Percentiles rank a stretch among this genome's conserved stretches.
Evolutionary conservation across 2,888 invertebrate genomes (phyloP).

Genomic region (Tanytarsus gracilentus): DNA sequence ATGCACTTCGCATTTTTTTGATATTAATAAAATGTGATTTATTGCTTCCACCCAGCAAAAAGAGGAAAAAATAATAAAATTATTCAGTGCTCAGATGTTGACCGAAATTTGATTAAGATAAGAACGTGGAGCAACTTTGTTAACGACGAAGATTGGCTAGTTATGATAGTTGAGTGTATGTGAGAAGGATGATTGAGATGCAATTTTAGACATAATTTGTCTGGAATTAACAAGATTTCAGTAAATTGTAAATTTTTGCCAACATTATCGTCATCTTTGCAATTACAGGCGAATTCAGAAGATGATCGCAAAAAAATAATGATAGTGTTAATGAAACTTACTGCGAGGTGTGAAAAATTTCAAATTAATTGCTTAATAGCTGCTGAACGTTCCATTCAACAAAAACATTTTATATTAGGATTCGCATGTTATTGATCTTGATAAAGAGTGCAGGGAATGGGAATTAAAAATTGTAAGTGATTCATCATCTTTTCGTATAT

Average conservation of each 20-base stretch:
- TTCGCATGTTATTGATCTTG: neutral
- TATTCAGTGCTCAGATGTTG: neutral
- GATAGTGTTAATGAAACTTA: neutral
- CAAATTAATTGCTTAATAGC: conserved; percentile 20
- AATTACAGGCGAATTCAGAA: too few relatives aligned
- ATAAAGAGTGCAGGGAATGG: neutral
- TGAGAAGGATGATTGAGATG: too few relatives aligned
- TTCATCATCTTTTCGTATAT: neutral
- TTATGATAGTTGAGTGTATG: too few relatives aligned
- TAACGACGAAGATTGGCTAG: neutral
- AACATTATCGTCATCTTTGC: too few relatives aligned
- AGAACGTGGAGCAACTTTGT: conserved; percentile 16
- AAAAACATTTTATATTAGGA: neutral
- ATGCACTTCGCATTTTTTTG: neutral
- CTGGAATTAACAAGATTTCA: too few relatives aligned
- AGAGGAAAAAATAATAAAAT: neutral
- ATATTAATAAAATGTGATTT: conserved; percentile 19
- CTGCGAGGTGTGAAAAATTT: conserved; percentile 12
- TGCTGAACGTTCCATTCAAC: neutral
- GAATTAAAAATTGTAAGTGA: neutral
- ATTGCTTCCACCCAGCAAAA: conserved; percentile 9
- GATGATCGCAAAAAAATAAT: neutral
- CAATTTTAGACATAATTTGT: too few relatives aligned
- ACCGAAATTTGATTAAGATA: conserved; percentile 6
- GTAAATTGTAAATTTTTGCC: too few relatives aligned